A percentile compares a stretch with the other conserved stretches of the same genome.
Conservation (phyloP, 1,140 invertebrate species). For the Formica exsecta region DNA sequence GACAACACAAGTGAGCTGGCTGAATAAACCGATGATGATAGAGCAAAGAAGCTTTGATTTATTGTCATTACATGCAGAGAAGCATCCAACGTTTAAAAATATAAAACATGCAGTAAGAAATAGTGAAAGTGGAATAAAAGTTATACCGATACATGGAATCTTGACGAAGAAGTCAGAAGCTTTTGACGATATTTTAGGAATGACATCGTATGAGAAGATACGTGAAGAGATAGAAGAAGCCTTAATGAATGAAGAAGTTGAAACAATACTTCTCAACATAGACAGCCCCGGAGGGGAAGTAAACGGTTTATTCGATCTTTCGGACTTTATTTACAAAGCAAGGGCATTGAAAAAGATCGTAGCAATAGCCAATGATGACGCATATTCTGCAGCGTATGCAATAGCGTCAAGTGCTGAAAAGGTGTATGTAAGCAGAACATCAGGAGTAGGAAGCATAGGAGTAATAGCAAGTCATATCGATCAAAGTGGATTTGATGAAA, state of each 20-base stretch:
- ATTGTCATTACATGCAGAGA: background rate
- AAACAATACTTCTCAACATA: background rate
- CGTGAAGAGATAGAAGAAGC: background rate
- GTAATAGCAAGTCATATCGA: conserved; percentile 6
- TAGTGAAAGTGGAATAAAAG: background rate
- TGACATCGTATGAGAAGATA: background rate
- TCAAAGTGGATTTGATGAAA: conserved; percentile 7
- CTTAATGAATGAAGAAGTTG: background rate
- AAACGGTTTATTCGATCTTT: background rate
- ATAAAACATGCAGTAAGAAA: background rate
- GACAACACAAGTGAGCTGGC: background rate
- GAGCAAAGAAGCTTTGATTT: background rate
- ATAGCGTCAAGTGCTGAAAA: background rate
- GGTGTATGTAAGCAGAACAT: background rate
- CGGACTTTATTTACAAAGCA: background rate
- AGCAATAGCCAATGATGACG: conserved; percentile 1
- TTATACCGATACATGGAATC: background rate
- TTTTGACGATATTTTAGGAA: background rate
- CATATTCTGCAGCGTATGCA: background rate
- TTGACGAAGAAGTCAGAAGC: background rate
- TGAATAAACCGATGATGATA: background rate
- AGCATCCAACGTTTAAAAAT: background rate
- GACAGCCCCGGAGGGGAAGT: background rate
- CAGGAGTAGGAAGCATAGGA: background rate
- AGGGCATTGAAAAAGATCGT: background rate